Evolutionary conservation across 1,140 invertebrate genomes (phyloP), one percentile per base, ranked within the genome.

Genomic region (Ostrea edulis): DNA sequence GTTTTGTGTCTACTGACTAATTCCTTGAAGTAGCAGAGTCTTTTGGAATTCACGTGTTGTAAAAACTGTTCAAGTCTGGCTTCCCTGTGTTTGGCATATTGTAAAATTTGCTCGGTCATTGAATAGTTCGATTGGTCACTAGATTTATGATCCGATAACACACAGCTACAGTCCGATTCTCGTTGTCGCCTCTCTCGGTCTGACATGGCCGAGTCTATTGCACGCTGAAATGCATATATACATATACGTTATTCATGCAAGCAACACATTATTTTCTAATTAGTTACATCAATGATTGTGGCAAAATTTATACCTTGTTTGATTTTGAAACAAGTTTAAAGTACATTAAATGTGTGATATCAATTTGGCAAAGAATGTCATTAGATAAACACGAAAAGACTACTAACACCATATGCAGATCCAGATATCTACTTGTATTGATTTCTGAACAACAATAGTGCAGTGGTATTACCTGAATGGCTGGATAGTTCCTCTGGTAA

Each of bases 401-500:
- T 44, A 44, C 35, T 44, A 44, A 44, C 35, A 44, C 5, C 35
- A 44, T 44, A 44, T 5, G 5, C 35, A 44, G 35, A 44, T 5
- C 1, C 35, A 44, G 35, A 44, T 44, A 44, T 5, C 5, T 44
- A 44, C 5, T 44, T 44, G 35, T 44, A 44, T 44, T 44, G 35
- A 44, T 44, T 44, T 44, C 5, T 1, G 35, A 44, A 44, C 35
- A 1, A 2, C 5, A 44, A 1, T 44, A 1, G 5, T 44, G 5
- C 35, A 44, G 35, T 44, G 5, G 35, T 44, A 44, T 86, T 89
- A 95, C 94, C 92, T 93, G 84, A 35, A 94, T 88, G 81, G 91
- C 90, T 51, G 90, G 55, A 87, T 93, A 92, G 88, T 95, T 95
- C 82, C 94, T 91, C 95, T 99, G 98, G 94, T 97, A 99, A 92